These are phyloP conservation scores for Porites rus DNA, from an alignment of 92 coral and sea anemone species.

Conservation along the genomic window DNA sequence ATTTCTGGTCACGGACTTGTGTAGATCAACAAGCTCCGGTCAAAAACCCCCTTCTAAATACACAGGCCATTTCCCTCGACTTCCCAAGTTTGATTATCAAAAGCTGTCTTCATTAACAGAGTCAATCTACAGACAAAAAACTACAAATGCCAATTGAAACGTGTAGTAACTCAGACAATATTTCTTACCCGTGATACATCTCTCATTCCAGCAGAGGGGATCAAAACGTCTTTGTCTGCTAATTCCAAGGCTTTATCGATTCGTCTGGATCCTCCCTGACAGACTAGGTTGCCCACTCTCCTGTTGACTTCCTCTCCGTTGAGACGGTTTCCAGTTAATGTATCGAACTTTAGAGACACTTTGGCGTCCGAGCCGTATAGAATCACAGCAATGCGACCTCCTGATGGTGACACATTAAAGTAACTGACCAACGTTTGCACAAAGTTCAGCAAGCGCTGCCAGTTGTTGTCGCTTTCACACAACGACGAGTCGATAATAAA, in stretches of 20 bases:
- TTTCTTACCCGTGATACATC: not conserved
- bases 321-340: conserved; percentile 64
- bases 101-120: too few species aligned
- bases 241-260: conserved; percentile 77
- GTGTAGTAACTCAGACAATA: not conserved
- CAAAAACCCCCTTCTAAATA: too few species aligned
- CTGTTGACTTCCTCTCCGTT: conserved; percentile 20
- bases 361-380: conserved; percentile 57
- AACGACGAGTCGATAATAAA: conserved; percentile 55
- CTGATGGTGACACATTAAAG: conserved; percentile 70
- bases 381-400: conserved; percentile 72
- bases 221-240: conserved; percentile 80
- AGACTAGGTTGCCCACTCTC: not conserved
- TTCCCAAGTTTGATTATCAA: not conserved
- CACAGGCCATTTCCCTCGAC: not conserved
- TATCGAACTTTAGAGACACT: conserved; percentile 66
- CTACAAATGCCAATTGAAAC: too few species aligned
- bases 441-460: not conserved
- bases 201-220: not conserved
- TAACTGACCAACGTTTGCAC: conserved; percentile 65
- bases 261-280: conserved; percentile 62
- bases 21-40: not conserved
- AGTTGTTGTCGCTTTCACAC: conserved; percentile 32
- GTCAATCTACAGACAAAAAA: too few species aligned
- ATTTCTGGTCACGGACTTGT: conserved; percentile 13